These are phyloP conservation scores for Mobula hypostoma DNA, from an alignment of 2,113 vertebrate species.

Conservation along the genomic window DNA sequence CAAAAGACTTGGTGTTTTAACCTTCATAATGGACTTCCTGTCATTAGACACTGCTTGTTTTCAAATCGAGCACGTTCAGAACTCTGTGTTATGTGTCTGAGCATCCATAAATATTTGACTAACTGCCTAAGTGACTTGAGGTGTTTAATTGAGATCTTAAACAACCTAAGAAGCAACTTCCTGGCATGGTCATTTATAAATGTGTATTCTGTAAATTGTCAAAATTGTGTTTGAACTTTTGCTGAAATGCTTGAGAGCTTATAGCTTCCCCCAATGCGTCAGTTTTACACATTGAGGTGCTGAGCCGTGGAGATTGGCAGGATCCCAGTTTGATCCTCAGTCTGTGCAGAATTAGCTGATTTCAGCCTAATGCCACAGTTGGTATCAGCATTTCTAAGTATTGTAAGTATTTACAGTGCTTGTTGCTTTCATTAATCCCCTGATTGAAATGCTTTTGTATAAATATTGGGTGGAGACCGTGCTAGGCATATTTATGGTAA, in stretches of 20 bases:
- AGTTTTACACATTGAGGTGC: background rate
- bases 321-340: background rate
- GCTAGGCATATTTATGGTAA: background rate
- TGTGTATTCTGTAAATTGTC: background rate
- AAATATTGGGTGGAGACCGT: no score
- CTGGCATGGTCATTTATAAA: background rate
- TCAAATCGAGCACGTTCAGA: conserved; percentile 11
- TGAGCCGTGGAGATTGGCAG: background rate
- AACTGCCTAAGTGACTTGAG: background rate
- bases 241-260: background rate
- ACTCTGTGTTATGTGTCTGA: conserved; percentile 3
- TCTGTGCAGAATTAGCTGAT: background rate
- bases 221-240: background rate
- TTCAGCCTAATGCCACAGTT: background rate
- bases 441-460: background rate
- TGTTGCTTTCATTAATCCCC: background rate
- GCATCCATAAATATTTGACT: conserved; percentile 27
- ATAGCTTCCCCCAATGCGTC: background rate
- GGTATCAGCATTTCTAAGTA: background rate
- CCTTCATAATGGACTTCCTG: conserved; percentile 4
- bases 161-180: background rate
- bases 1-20: conserved; percentile 20
- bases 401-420: background rate
- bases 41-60: conserved; percentile 31
- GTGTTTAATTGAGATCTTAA: conserved; percentile 19